phyloP scores from a whole-genome alignment of 2,797 vertebrate species.

The Lacerta agilis region DNA sequence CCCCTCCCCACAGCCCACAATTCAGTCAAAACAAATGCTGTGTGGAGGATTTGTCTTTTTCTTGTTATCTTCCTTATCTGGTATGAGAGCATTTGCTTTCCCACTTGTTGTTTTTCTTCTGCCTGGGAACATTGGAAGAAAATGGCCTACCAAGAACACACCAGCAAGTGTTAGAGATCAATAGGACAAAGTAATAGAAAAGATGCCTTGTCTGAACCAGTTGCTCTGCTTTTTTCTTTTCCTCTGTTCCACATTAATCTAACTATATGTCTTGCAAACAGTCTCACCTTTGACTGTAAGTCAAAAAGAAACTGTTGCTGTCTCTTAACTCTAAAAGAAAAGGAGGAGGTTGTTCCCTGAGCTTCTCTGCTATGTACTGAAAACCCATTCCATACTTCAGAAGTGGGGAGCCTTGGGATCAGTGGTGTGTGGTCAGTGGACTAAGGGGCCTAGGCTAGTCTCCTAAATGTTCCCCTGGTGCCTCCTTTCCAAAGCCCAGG shows the following conservation, averaged over 20 bases:
- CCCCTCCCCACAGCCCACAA: background rate
- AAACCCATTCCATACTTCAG: background rate
- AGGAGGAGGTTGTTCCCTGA: background rate
- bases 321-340: background rate
- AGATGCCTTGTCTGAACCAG: background rate
- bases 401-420: no score
- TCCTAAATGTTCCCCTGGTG: no score
- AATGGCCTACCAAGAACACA: background rate
- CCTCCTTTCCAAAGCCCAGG: no score
- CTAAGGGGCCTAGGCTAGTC: no score
- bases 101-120: background rate
- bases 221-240: background rate
- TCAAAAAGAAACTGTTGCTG: background rate
- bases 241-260: background rate
- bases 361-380: background rate
- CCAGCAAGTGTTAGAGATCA: constrained; percentile 18
- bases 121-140: constrained; percentile 2
- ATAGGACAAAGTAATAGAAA: background rate
- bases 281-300: background rate
- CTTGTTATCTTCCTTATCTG: constrained; percentile 3
- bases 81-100: background rate
- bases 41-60: background rate
- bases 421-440: no score
- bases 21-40: constrained; percentile 10
- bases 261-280: constrained; percentile 6